A percentile compares a stretch with the other conserved stretches of the same genome.
Evolutionary conservation across 2,113 vertebrate species (phyloP).

Genomic region (Electrona antarctica): DNA sequence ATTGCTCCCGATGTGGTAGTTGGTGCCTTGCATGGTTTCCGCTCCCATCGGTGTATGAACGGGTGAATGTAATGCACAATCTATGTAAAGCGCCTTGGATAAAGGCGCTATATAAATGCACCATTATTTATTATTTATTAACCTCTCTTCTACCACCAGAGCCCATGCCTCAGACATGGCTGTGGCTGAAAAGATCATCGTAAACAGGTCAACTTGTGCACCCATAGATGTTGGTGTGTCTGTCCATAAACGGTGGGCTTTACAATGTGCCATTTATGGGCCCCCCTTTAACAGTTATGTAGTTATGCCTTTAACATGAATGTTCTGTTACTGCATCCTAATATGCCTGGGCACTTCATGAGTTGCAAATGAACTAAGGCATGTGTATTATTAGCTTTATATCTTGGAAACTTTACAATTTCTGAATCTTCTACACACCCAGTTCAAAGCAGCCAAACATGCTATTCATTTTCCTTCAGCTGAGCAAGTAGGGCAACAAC

Average conservation of each 20-base stretch:
- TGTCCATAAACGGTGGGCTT: constrained; percentile 47
- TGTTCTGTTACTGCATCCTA: constrained; percentile 11
- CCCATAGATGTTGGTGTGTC: background rate
- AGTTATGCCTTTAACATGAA: constrained; percentile 36
- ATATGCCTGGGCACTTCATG: constrained; percentile 20
- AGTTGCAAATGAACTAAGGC: background rate
- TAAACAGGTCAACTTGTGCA: constrained; percentile 55
- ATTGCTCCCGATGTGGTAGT: too few relatives aligned
- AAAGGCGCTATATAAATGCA: too few relatives aligned
- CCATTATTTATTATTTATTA: too few relatives aligned
- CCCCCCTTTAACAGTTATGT: constrained; percentile 39
- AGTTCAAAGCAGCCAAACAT: constrained; percentile 13
- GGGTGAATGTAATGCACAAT: too few relatives aligned
- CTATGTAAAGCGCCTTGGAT: too few relatives aligned
- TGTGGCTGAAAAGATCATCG: constrained; percentile 33
- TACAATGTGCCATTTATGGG: constrained; percentile 44
- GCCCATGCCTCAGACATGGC: too few relatives aligned
- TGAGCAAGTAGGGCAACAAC: constrained; percentile 9
- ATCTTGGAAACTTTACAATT: constrained; percentile 5
- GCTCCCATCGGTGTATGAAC: too few relatives aligned
- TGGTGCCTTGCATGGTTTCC: too few relatives aligned
- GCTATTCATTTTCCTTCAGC: constrained; percentile 8
- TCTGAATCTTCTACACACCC: background rate
- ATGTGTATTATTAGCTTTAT: background rate
- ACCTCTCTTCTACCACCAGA: too few relatives aligned